Percentiles rank a stretch among this genome's conserved stretches.
Conservation (phyloP, 2,797 vertebrate species). For the Acanthurus lineatus region DNA sequence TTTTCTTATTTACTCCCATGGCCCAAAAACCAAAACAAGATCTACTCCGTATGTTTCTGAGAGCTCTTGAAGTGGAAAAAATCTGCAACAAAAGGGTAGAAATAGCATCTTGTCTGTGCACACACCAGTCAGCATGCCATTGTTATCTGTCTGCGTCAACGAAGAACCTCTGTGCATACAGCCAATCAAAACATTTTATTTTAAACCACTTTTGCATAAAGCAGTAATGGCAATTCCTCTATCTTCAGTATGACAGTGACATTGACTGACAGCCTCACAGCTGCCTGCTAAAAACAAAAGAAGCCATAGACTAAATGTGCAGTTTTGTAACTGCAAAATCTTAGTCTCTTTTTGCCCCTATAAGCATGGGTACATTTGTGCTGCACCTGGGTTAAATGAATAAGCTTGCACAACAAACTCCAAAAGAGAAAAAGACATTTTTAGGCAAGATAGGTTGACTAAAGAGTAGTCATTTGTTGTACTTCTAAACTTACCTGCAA, state of each 20-base stretch:
- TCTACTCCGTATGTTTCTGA: background rate
- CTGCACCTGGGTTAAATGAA: constrained; percentile 4
- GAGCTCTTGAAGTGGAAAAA: background rate
- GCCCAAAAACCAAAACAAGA: no score
- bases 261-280: constrained; percentile 15
- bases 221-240: background rate
- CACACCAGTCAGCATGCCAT: background rate
- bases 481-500: background rate
- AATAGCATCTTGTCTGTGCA: background rate
- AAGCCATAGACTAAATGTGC: background rate
- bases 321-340: constrained; percentile 4
- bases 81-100: background rate
- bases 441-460: background rate
- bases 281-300: background rate
- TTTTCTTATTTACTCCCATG: no score
- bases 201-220: constrained; percentile 1
- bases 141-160: background rate
- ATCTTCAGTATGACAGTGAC: constrained; percentile 8
- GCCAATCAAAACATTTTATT: background rate
- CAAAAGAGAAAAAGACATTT: background rate
- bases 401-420: background rate
- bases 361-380: background rate
- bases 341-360: background rate
- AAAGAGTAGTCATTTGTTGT: background rate
- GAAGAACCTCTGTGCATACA: background rate